Percentiles rank a stretch among this genome's conserved stretches.
These are phyloP conservation scores for Acropternis orthonyx DNA, from an alignment of 2,797 vertebrate species.

Conservation along the genomic window DNA sequence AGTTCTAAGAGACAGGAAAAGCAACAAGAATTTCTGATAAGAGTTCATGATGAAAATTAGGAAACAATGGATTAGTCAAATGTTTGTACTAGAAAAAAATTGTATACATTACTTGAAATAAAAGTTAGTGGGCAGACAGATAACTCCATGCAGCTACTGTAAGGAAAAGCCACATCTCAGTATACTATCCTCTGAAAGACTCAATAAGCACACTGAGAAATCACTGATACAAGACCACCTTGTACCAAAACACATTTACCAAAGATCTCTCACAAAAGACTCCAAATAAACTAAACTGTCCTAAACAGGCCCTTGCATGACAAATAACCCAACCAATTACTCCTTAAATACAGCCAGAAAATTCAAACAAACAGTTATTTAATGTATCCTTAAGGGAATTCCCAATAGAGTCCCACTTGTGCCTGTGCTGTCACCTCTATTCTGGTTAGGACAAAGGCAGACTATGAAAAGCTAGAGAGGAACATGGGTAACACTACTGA, in stretches of 20 bases:
- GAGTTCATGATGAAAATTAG: not conserved
- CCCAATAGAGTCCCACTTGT: not conserved
- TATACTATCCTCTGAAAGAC: not conserved
- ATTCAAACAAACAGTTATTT: not conserved
- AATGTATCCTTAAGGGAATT: not conserved
- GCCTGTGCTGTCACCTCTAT: not conserved
- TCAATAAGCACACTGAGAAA: not conserved
- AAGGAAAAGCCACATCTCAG: not conserved
- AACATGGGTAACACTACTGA: fast-evolving
- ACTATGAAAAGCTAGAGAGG: not conserved
- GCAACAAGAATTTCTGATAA: not conserved
- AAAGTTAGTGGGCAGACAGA: not conserved
- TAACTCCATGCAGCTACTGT: not conserved
- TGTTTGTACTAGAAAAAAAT: not conserved
- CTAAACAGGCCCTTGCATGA: not conserved
- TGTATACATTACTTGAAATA: not conserved
- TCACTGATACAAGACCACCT: not conserved
- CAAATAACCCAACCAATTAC: not conserved
- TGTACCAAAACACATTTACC: not conserved
- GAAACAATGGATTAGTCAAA: not conserved
- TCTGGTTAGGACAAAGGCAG: not conserved
- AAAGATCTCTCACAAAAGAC: not conserved
- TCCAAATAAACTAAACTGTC: not conserved
- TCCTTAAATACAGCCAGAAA: not conserved
- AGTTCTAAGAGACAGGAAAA: not conserved